These are phyloP conservation scores for Kryptolebias ocellatus DNA, from an alignment of 2,797 vertebrate species.

Conservation along the genomic window DNA sequence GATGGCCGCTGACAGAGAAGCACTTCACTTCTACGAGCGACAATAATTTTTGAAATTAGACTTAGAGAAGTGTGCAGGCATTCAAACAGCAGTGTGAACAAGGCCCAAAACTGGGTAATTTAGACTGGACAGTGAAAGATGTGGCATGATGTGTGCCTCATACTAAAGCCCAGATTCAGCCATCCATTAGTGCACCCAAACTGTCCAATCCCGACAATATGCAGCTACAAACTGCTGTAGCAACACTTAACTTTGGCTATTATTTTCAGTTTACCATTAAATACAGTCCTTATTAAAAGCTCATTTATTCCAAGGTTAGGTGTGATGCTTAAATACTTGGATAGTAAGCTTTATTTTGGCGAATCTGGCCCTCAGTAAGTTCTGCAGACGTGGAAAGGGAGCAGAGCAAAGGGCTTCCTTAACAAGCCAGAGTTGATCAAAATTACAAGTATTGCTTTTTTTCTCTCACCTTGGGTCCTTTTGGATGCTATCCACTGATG, in stretches of 20 bases:
- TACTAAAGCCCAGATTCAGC: constrained; percentile 79
- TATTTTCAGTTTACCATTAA: constrained; percentile 17
- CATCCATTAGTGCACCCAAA: constrained; percentile 29
- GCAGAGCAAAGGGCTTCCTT: constrained; percentile 53
- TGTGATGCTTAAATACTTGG: neutral
- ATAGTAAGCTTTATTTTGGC: constrained; percentile 31
- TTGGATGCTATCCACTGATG: constrained; percentile 99
- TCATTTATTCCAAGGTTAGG: constrained; percentile 4
- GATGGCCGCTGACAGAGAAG: constrained; percentile 44
- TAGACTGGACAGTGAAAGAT: constrained; percentile 69
- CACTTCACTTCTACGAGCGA: constrained; percentile 25
- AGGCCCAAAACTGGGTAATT: constrained; percentile 48
- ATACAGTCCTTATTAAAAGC: neutral
- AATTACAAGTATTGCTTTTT: constrained; percentile 25
- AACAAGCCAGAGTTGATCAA: constrained; percentile 45
- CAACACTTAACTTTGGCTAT: constrained; percentile 23
- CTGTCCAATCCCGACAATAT: constrained; percentile 42
- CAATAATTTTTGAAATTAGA: constrained; percentile 50
- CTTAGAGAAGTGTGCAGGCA: constrained; percentile 46
- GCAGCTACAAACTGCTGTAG: constrained; percentile 23
- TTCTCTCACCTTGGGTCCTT: constrained; percentile 97
- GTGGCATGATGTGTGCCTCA: constrained; percentile 67
- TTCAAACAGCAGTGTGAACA: constrained; percentile 60
- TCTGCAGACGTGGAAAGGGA: constrained; percentile 62
- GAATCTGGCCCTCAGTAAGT: constrained; percentile 78